Evolutionary conservation across 2,888 invertebrate genomes (phyloP).

Genomic region (Eupithecia subumbrata): DNA sequence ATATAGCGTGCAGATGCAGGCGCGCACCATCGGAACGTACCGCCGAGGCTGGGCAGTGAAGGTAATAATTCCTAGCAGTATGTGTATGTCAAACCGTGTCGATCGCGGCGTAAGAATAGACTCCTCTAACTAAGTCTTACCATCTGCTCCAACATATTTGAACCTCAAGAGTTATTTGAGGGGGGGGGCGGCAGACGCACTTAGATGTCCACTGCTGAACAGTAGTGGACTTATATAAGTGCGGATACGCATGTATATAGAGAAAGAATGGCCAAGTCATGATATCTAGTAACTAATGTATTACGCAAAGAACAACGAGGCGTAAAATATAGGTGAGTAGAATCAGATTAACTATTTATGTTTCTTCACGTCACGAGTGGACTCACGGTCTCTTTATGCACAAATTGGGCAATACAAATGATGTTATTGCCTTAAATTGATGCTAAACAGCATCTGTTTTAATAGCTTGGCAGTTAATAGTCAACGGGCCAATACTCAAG

Average conservation of each 20-base stretch:
- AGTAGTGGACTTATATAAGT: not conserved
- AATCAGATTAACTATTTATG: constrained; percentile 20
- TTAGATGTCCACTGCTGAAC: too few species aligned
- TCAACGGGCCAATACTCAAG: not conserved
- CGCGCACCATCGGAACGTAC: too few species aligned
- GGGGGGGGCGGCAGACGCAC: not conserved
- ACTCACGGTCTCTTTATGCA: not conserved
- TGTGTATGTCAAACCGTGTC: too few species aligned
- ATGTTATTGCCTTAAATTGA: not conserved
- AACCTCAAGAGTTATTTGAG: not conserved
- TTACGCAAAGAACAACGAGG: constrained; percentile 8
- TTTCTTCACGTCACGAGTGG: not conserved
- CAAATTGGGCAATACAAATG: not conserved
- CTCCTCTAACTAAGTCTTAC: too few species aligned
- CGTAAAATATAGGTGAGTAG: constrained; percentile 22
- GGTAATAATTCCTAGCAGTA: too few species aligned
- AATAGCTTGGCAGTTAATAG: not conserved
- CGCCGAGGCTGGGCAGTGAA: too few species aligned
- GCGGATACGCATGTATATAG: not conserved
- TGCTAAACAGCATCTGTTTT: not conserved
- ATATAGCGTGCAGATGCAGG: too few species aligned
- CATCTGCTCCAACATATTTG: too few species aligned
- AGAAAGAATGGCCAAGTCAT: not conserved
- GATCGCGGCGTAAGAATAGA: too few species aligned
- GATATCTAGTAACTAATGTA: not conserved